phyloP scores from a whole-genome alignment of 37 sponge, comb jelly and placozoan genomes.

The Dysidea cf. avara region DNA sequence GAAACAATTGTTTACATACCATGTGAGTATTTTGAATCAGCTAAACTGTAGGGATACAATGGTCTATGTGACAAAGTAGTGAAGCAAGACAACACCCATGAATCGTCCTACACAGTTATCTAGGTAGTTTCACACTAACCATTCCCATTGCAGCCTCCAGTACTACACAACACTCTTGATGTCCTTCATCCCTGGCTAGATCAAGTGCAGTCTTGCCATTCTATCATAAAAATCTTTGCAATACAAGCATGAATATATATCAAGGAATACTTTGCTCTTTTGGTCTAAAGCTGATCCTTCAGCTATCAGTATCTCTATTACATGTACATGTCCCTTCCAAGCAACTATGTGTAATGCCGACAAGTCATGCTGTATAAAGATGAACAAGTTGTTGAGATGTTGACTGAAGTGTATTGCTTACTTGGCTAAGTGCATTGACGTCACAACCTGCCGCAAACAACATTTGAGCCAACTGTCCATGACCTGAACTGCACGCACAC shows the following conservation, averaged over 20 bases:
- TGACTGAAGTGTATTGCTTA: too few species aligned
- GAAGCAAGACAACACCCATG: too few species aligned
- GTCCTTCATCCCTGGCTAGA: constrained; percentile 64
- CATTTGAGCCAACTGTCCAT: constrained; percentile 32
- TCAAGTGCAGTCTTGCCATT: constrained; percentile 61
- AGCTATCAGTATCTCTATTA: constrained; percentile 42
- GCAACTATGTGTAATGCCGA: constrained; percentile 67
- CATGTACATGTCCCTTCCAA: constrained; percentile 46
- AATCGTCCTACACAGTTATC: too few species aligned
- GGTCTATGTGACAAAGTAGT: too few species aligned
- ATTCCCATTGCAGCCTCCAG: constrained; percentile 52
- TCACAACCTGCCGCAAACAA: constrained; percentile 58
- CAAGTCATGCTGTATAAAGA: constrained; percentile 58
- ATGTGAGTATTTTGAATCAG: too few species aligned
- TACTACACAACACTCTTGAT: constrained; percentile 26
- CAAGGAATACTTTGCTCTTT: neutral
- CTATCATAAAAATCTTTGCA: neutral
- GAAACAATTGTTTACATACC: too few species aligned
- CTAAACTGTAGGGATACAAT: too few species aligned
- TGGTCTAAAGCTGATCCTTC: constrained; percentile 21
- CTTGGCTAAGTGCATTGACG: constrained; percentile 37
- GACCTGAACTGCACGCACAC: constrained; percentile 59
- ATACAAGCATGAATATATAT: too few species aligned
- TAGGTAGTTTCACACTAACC: too few species aligned
- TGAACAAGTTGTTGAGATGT: too few species aligned